Conservation (phyloP, 2,888 invertebrate species). For the Protophormia terraenovae region DNA sequence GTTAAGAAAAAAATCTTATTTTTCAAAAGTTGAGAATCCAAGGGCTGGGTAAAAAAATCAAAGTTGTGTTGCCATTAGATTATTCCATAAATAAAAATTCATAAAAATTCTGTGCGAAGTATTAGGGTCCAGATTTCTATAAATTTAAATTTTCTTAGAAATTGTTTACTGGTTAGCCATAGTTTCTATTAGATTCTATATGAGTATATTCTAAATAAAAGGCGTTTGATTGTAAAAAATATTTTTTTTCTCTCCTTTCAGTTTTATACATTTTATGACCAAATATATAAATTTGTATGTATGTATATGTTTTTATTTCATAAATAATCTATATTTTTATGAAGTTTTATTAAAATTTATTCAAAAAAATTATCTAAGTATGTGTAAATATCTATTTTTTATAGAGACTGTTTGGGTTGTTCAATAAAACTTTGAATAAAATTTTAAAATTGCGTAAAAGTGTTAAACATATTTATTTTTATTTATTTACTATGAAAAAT, state of each 20-base stretch:
- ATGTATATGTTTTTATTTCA: not conserved
- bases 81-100: no score
- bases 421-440: slow-evolving; percentile 1
- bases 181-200: not conserved
- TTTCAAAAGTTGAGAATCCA: no score
- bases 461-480: not conserved
- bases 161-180: slow-evolving; percentile 1
- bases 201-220: not conserved
- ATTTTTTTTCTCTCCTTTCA: not conserved
- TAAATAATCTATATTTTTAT: slow-evolving; percentile 28
- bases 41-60: no score
- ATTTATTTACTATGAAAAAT: not conserved
- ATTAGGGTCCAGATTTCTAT: no score
- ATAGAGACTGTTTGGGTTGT: not conserved
- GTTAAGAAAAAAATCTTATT: no score
- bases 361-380: not conserved
- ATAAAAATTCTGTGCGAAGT: no score
- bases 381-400: slow-evolving; percentile 21
- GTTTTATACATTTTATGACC: not conserved
- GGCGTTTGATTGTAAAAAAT: slow-evolving; percentile 41
- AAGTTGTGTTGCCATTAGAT: no score
- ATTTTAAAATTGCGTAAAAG: not conserved
- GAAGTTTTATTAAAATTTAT: slow-evolving; percentile 36
- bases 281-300: not conserved
- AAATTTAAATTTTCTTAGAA: no score